These are phyloP conservation scores for Nephrotoma flavescens DNA, from an alignment of 2,888 invertebrate species.

Conservation along the genomic window DNA sequence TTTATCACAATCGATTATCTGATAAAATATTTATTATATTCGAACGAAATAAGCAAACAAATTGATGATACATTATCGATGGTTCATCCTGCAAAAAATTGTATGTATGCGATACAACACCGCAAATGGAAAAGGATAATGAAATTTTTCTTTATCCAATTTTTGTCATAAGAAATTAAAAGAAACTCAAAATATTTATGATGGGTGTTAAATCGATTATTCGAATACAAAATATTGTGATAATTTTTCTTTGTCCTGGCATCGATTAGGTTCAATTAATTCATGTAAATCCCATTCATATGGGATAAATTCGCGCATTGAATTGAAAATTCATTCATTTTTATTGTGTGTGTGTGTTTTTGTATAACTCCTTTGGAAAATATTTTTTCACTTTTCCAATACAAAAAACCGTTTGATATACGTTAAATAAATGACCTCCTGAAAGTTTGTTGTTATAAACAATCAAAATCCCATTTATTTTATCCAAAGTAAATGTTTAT, in stretches of 20 bases:
- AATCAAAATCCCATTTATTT: neutral
- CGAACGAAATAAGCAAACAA: neutral
- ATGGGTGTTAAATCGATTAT: neutral
- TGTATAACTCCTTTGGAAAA: neutral
- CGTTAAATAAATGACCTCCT: neutral
- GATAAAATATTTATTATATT: neutral
- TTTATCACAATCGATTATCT: neutral
- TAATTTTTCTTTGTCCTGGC: neutral
- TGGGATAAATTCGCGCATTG: neutral
- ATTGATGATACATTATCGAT: neutral
- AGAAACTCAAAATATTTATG: neutral
- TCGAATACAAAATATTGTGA: neutral
- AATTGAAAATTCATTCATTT: too few relatives aligned
- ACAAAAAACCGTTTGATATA: neutral
- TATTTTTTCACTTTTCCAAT: neutral
- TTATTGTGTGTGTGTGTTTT: neutral
- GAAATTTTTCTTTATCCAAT: neutral
- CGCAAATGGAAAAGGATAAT: neutral
- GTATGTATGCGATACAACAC: neutral
- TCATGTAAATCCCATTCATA: neutral
- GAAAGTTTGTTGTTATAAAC: neutral
- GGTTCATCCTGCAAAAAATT: neutral
- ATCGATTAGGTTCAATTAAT: neutral
- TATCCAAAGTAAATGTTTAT: neutral
- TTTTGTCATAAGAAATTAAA: neutral